These are phyloP conservation scores for Chelon labrosus DNA, from an alignment of 2,797 vertebrate species.

Conservation along the genomic window DNA sequence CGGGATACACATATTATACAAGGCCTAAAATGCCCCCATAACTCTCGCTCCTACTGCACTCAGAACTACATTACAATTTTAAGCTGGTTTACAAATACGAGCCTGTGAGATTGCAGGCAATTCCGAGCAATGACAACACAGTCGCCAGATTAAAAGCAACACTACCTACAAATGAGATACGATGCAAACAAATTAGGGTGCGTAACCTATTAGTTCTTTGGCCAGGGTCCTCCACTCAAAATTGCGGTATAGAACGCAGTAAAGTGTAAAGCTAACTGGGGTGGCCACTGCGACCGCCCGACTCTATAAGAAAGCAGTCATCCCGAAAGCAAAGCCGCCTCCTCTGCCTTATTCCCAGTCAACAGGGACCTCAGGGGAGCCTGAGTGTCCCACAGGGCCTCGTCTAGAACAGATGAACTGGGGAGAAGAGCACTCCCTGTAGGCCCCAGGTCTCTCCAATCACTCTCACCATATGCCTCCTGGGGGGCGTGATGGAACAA, in stretches of 20 bases:
- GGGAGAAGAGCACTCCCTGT: constrained; percentile 73
- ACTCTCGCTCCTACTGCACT: constrained; percentile 61
- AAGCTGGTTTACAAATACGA: constrained; percentile 66
- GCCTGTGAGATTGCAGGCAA: constrained; percentile 52
- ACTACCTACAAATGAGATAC: constrained; percentile 48
- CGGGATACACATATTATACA: constrained; percentile 80
- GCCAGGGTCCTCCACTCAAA: constrained; percentile 42
- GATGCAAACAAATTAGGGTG: constrained; percentile 59
- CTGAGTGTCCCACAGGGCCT: constrained; percentile 68
- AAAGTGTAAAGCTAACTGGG: constrained; percentile 51
- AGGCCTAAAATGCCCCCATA: constrained; percentile 77
- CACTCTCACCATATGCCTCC: constrained; percentile 82
- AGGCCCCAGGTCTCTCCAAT: constrained; percentile 73
- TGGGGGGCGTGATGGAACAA: constrained; percentile 68
- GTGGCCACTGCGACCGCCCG: constrained; percentile 50
- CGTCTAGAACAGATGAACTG: constrained; percentile 81
- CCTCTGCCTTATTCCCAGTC: constrained; percentile 71
- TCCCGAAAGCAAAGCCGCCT: constrained; percentile 64
- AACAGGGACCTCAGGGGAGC: constrained; percentile 67
- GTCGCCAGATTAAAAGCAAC: constrained; percentile 53
- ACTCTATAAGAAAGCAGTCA: constrained; percentile 72
- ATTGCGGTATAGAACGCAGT: constrained; percentile 9
- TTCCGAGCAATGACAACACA: constrained; percentile 45
- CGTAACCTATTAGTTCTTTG: constrained; percentile 48
- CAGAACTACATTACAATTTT: constrained; percentile 64